Base-by-base conservation (phyloP, 1,140 invertebrate species). In the Lordiphosa collinella region DNA sequence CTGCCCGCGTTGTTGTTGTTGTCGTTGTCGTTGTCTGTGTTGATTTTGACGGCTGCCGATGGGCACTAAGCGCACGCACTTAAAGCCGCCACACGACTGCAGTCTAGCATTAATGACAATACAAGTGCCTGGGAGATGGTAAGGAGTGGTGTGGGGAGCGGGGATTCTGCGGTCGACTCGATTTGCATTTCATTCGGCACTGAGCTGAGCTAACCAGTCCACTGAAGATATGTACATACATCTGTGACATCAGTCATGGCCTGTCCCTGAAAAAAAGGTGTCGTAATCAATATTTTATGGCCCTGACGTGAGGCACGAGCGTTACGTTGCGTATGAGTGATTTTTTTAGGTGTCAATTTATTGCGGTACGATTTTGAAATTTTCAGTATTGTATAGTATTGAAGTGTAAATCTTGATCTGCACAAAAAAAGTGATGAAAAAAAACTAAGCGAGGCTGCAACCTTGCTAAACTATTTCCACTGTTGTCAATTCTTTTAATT, bases 31-130 rank as follows among this genome's bases (percentile, higher is more conserved):
- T 54, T 57, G 64, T 47, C 60, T 65, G 69, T 57, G 78, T 70
- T 63, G 78, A 69, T 84, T 82, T 84, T 84, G 78, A 76, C 78
- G 78, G 78, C 71, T 84, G 71, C 76, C 72, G 67, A 64, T 84
- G 76, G 41, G 78, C 78, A 76, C 76, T 82, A 84, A 84, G 55
- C 58, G 71, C 72, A 76, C 76, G 76, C 75, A 80, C 75, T 80
- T 80, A 82, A 80, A 63, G 66, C 73, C 61, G 55, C 66, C 70
- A 57, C 67, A 57, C 73, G 41, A 40, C 49, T 70, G 66, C 76
- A 75, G 66, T 54, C 59, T 16, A 22, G 57, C 57, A 69, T 71
- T 75, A 82, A 60, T 71, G 76, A 53, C 11, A 34, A 37, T 29
- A 40, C 50, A 13, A 40, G 29, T 46, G 34, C n/a, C 14, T 9